phyloP scores from a whole-genome alignment of 2,888 invertebrate species.

The Hyppa rectilinea region DNA sequence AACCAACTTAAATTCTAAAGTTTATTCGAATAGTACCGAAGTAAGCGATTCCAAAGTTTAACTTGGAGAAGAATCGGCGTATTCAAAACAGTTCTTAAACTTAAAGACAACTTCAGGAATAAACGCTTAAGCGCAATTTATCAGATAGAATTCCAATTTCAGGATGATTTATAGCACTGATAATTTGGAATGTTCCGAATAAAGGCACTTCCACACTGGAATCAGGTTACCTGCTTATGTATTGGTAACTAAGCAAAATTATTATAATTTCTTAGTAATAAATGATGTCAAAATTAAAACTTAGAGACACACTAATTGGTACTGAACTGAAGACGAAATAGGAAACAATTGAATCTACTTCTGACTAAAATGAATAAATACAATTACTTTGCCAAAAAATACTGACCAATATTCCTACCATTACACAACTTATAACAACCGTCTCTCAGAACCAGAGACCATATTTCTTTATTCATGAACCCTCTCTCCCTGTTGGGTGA shows the following conservation, averaged over 20 bases:
- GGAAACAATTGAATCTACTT: not conserved
- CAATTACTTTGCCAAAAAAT: not conserved
- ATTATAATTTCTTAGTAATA: too few relatives aligned
- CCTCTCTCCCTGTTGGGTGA: not conserved
- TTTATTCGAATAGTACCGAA: conserved; percentile 36
- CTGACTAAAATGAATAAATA: not conserved
- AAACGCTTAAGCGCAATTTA: conserved; percentile 55
- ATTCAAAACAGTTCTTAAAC: conserved; percentile 60
- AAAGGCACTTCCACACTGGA: not conserved
- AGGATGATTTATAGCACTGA: conserved; percentile 41
- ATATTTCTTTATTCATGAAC: not conserved
- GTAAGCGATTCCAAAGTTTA: conserved; percentile 52
- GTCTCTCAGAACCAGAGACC: not conserved
- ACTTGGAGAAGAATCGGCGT: conserved; percentile 49
- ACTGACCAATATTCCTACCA: not conserved
- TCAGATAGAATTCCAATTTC: conserved; percentile 43
- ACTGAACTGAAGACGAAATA: not conserved
- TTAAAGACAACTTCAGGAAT: conserved; percentile 51
- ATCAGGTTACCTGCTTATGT: not conserved
- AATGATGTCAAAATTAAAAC: not conserved
- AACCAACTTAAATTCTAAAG: conserved; percentile 35
- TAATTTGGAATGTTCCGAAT: conserved; percentile 8
- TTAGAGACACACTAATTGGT: not conserved
- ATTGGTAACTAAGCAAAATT: not conserved
- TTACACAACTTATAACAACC: not conserved